Evolutionary conservation across 2,888 invertebrate species (phyloP).

Genomic region (Drosophila leonis): DNA sequence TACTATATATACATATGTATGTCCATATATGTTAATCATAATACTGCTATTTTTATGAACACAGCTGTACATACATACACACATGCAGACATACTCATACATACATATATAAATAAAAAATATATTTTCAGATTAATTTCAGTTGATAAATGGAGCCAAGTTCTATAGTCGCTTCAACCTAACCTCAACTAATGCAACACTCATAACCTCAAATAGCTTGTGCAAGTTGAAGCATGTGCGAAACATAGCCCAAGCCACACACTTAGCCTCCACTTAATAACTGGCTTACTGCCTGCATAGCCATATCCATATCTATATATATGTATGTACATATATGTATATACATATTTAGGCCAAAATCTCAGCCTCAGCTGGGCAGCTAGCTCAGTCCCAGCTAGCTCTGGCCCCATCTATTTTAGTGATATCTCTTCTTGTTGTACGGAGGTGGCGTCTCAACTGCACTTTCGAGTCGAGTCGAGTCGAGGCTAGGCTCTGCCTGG

Average conservation of each 20-base stretch:
- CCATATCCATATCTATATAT: background rate
- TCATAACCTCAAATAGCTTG: slow-evolving; percentile 9
- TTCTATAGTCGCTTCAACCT: background rate
- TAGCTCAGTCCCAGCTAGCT: slow-evolving; percentile 22
- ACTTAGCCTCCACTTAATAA: slow-evolving; percentile 45
- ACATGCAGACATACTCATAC: background rate
- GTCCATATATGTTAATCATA: too few relatives aligned
- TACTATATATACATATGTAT: too few relatives aligned
- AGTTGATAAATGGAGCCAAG: background rate
- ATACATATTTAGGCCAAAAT: slow-evolving; percentile 30
- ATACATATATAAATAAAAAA: background rate
- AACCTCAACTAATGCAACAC: background rate
- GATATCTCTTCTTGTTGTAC: slow-evolving; percentile 26
- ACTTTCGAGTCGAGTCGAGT: slow-evolving; percentile 34
- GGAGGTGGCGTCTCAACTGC: slow-evolving; percentile 2
- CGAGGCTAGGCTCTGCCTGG: background rate
- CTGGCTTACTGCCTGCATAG: slow-evolving; percentile 14
- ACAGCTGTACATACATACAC: too few relatives aligned
- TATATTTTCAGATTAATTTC: background rate
- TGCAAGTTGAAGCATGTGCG: slow-evolving; percentile 9
- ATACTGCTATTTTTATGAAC: too few relatives aligned
- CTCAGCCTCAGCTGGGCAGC: slow-evolving; percentile 8
- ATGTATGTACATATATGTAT: too few relatives aligned
- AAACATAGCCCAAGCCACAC: slow-evolving; percentile 28
- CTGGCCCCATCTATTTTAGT: slow-evolving; percentile 33